Conservation (phyloP, 2,888 invertebrate genomes). For the Eulithis prunata region DNA sequence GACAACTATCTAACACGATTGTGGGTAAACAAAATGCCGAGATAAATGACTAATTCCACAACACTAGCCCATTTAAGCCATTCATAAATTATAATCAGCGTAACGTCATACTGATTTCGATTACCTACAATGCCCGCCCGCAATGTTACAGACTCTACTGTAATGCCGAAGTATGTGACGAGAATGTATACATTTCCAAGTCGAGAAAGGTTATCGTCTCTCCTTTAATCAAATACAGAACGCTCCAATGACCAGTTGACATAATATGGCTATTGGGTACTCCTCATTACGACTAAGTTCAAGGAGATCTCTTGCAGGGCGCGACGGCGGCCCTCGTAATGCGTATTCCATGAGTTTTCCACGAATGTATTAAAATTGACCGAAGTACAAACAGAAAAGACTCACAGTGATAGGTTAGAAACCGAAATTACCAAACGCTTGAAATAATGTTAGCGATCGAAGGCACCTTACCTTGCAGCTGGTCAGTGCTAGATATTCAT, state of each 20-base stretch:
- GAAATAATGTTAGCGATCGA: neutral
- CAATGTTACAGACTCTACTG: constrained; percentile 38
- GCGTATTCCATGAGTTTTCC: too few species aligned
- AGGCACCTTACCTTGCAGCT: constrained; percentile 4
- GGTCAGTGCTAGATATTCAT: constrained; percentile 24
- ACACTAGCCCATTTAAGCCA: constrained; percentile 74
- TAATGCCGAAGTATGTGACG: constrained; percentile 13
- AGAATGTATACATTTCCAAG: constrained; percentile 45
- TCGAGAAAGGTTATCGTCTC: constrained; percentile 38
- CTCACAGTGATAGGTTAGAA: neutral
- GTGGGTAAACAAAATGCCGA: constrained; percentile 82
- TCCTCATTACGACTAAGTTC: too few species aligned
- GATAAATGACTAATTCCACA: constrained; percentile 84
- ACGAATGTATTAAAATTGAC: neutral
- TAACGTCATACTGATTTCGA: constrained; percentile 68
- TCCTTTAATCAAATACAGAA: constrained; percentile 23
- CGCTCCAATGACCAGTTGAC: neutral
- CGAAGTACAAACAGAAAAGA: neutral
- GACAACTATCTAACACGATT: constrained; percentile 85
- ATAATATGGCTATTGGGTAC: neutral
- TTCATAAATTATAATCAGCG: constrained; percentile 75
- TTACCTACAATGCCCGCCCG: constrained; percentile 54
- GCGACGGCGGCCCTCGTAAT: too few species aligned
- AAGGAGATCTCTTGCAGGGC: too few species aligned
- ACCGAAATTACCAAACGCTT: neutral